Evolutionary conservation across 2,888 invertebrate genomes (phyloP), one percentile per base, ranked within the genome.

Genomic region (Cosmia pyralina): DNA sequence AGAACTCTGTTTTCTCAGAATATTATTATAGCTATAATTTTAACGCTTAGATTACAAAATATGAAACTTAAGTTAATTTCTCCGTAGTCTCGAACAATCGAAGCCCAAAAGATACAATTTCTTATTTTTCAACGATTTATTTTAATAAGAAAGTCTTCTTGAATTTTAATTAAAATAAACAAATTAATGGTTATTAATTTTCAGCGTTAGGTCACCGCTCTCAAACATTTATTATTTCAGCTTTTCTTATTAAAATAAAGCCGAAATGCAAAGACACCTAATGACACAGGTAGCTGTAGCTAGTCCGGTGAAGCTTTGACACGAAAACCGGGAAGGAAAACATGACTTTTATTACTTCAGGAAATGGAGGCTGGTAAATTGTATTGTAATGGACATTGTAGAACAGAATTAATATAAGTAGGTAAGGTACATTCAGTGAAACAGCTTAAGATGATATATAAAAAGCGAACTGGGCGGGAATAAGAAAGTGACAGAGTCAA

Each of bases 141-240:
- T 48, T 73, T n/a, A 57, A 13, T 28, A 17, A 19, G 28, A 62
- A 55, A 72, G n/a, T 41, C 15, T 72, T 57, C 34, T 72, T 58
- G 46, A 53, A 69, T 76, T 79, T 79, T 82, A 75, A 85, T 83
- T 75, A 81, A 84, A 81, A 68, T 46, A 71, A 66, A 77, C 65
- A 81, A 84, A 83, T 77, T 55, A 58, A 69, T 15, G 62, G 75
- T 75, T 81, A 79, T 77, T 79, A 75, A 77, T 84, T 78, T 62
- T 19, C 53, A 72, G 64, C 60, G 19, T 64, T 50, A 46, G 50
- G 50, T 65, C 55, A 65, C 11, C 60, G 70, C 72, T 59, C 62
- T 58, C 71, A 57, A 41, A 55, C 41, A 50, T 55, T 48, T 50
- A 53, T 53, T 52, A 2, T 76, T 77, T 60, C 28, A 28, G 52